A percentile compares a stretch with the other conserved stretches of the same genome.
phyloP scores from a whole-genome alignment of 2,113 vertebrate genomes.

The Corythornis madagascariensis region DNA sequence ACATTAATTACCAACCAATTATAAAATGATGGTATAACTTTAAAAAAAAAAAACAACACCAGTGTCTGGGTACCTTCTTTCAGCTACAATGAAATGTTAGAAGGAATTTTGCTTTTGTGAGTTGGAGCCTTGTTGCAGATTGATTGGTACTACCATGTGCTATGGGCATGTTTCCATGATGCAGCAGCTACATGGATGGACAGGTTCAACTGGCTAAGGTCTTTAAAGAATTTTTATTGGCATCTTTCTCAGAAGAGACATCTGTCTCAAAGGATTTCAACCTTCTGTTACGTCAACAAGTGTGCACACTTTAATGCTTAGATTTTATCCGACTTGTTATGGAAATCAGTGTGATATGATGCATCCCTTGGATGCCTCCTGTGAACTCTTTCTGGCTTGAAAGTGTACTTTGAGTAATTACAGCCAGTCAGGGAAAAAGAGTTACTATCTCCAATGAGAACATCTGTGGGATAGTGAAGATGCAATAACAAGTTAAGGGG shows the following conservation, averaged over 20 bases:
- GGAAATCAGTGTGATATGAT: conserved; percentile 55
- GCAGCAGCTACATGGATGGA: not conserved
- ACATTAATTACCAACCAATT: conserved; percentile 71
- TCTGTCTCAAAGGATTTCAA: conserved; percentile 41
- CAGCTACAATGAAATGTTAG: not conserved
- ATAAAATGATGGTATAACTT: conserved; percentile 61
- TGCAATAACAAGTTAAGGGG: not conserved
- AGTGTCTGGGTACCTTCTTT: conserved; percentile 47
- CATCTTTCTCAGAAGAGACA: conserved; percentile 27
- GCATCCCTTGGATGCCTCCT: conserved; percentile 14
- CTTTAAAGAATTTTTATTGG: conserved; percentile 7
- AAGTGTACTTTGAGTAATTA: conserved; percentile 40
- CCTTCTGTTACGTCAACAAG: conserved; percentile 56
- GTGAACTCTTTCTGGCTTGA: conserved; percentile 33
- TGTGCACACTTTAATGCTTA: not conserved
- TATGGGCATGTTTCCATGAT: not conserved
- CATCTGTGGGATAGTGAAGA: conserved; percentile 5
- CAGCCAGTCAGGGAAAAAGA: not conserved
- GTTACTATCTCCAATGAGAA: conserved; percentile 22
- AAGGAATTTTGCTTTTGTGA: not conserved
- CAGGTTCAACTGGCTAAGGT: not conserved
- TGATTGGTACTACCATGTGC: not conserved
- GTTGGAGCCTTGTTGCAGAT: not conserved
- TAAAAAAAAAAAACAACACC: conserved; percentile 24
- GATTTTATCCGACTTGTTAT: conserved; percentile 54